Evolutionary conservation across 2,113 vertebrate species (phyloP).

Genomic region (Suncus etruscus): DNA sequence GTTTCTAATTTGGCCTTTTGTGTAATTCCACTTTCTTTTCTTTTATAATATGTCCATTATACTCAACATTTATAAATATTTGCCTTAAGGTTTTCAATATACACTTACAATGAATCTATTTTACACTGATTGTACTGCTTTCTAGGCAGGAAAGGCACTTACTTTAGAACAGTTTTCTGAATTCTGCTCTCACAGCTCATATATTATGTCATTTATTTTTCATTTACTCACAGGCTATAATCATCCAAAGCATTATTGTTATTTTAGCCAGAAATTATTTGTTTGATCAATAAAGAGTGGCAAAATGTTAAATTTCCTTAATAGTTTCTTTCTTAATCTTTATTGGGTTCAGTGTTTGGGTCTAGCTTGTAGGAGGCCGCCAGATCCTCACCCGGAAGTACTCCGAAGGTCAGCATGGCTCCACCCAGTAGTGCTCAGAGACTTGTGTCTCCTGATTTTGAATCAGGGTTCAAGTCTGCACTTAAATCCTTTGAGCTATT

Average conservation of each 20-base stretch:
- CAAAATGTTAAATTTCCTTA: background rate
- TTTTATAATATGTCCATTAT: background rate
- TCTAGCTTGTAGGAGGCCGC: no score
- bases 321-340: background rate
- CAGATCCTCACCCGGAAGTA: no score
- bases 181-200: background rate
- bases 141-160: background rate
- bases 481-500: no score
- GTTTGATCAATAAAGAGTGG: constrained; percentile 20
- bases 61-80: background rate
- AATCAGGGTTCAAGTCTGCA: no score
- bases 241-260: background rate
- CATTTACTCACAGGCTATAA: background rate
- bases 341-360: background rate
- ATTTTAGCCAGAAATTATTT: constrained; percentile 10
- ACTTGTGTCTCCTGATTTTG: no score
- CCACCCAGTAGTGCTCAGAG: no score
- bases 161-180: background rate
- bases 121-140: background rate
- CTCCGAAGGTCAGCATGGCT: no score
- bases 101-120: constrained; percentile 11
- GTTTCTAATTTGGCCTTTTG: constrained; percentile 38
- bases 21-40: constrained; percentile 23
- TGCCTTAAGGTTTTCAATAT: constrained; percentile 9
- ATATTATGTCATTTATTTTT: constrained; percentile 23